phyloP scores from a whole-genome alignment of 2,113 vertebrate genomes.

The Onychostruthus taczanowskii region DNA sequence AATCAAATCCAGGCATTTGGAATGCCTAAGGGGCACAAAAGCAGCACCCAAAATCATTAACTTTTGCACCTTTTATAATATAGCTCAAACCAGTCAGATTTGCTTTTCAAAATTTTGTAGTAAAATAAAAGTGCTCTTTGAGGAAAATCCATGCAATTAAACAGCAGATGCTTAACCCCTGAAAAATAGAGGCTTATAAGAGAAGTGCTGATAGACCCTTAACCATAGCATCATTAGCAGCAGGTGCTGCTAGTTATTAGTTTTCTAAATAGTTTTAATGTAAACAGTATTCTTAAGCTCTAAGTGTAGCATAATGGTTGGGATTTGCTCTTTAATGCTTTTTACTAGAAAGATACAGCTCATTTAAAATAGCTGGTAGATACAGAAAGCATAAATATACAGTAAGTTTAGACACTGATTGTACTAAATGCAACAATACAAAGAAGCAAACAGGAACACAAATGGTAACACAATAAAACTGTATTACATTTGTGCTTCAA shows the following conservation, averaged over 20 bases:
- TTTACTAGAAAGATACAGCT: constrained; percentile 84
- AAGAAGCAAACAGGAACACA: constrained; percentile 81
- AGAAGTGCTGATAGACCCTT: constrained; percentile 68
- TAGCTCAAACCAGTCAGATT: constrained; percentile 57
- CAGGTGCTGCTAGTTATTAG: constrained; percentile 65
- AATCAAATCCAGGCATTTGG: constrained; percentile 48
- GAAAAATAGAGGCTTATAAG: constrained; percentile 72
- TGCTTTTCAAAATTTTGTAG: constrained; percentile 68
- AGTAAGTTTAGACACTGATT: constrained; percentile 83
- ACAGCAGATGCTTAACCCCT: constrained; percentile 73
- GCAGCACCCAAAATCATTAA: constrained; percentile 58
- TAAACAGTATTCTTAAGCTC: constrained; percentile 73
- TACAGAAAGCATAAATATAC: constrained; percentile 83
- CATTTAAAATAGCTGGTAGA: constrained; percentile 81
- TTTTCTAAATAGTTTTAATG: constrained; percentile 69
- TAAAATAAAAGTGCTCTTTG: constrained; percentile 78
- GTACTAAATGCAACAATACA: constrained; percentile 85
- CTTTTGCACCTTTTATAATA: constrained; percentile 61
- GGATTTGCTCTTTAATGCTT: constrained; percentile 76
- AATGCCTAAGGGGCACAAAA: constrained; percentile 42
- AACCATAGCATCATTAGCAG: constrained; percentile 52
- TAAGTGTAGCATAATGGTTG: constrained; percentile 67
- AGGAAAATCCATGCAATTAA: constrained; percentile 69
- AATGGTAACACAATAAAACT: constrained; percentile 98
- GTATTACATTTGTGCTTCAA: constrained; percentile 99